Base-by-base conservation (phyloP, 2,113 vertebrate species). In the Xiphophorus couchianus region DNA sequence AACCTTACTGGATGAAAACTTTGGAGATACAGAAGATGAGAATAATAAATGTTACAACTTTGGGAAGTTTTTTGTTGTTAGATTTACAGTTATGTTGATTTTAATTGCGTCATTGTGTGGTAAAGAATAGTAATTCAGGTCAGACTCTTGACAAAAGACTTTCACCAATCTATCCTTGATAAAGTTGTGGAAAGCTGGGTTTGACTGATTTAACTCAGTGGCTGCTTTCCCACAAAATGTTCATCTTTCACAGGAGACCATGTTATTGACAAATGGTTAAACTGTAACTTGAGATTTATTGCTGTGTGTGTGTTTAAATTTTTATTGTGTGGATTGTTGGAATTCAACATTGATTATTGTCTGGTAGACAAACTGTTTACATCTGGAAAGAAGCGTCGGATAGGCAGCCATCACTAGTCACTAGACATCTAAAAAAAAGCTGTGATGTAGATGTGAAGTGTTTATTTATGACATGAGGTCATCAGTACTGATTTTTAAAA, bases 231-330 rank as follows among this genome's bases (percentile, higher is more conserved):
- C 73, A 83, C 51, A 35, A 84, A 71, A 78, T 11, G 69, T 84
- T 84, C 75, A 78, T 69, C 69, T 84, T 85, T 81, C 78, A 82
- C 74, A 82, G 60, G 75, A 69, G 84, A 86, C 74, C 66, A 72
- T 35, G 11, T 71, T 83, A 76, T 86, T 69, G 80, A 66, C 62
- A 71, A 78, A 78, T 82, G 84, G 89, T 82, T 82, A 74, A 86
- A 75, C 76, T 86, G 73, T 77, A 86, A 82, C 66, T 80, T 84
- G 82, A 86, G 81, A 66, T 80, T 63, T 90, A 80, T 77, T 86
- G 83, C 80, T 78, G 73, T 91, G 78, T 90, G 79, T 90, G 73
- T 78, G 39, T 73, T 77, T 90, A 72, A 68, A 73, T 86, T 82
- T 86, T 86, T 75, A 37, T 37, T 76, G 71, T 27, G 81, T 89